Evolutionary conservation across 2,113 vertebrate genomes (phyloP), one percentile per base, ranked within the genome.

Genomic region (Delphinapterus leucas): DNA sequence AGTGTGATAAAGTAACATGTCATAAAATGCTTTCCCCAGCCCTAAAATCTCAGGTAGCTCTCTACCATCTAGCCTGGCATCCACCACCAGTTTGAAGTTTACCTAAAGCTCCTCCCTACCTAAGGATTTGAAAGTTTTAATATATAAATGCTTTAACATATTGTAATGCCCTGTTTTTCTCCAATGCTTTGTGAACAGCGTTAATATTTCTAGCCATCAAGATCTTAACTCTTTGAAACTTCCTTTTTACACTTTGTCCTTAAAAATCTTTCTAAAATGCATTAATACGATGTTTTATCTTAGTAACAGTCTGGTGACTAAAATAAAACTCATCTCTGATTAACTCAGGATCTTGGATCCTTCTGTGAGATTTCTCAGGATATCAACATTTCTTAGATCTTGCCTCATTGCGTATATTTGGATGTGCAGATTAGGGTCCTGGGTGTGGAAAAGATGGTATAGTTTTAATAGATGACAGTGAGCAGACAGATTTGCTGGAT

Each of bases 181-280:
- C 47, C 84, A 74, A 33, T n/a, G 21, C 3, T 82, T n/a, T 17
- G 25, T 68, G 44, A 28, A 55, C 26, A 67, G 41, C 31, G 0
- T 71, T 76, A 68, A 28, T 63, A 74, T 26, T 90, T 71, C 55
- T n/a, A 93, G 82, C 47, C 17, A 53, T 23, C 5, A 74, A 36
- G 25, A 65, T 79, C 14, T 83, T 82, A 49, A 71, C 15, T 47
- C 1, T 68, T 63, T 73, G n/a, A 85, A 60, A 95, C 8, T 63
- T 93, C 41, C 88, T 53, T 93, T 91, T 80, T 9, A 74, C 4
- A 84, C 14, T 49, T 60, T 60, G 41, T 67, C 6, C 23, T 63
- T 93, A 74, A 97, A 70, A 70, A 67, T 36, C 21, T 90, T 96
- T 84, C 81, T 73, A 63, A 49, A 49, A 70, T 77, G 28, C n/a